Evolutionary conservation across 2,797 vertebrate species (phyloP).

Genomic region (Phataginus tricuspis): DNA sequence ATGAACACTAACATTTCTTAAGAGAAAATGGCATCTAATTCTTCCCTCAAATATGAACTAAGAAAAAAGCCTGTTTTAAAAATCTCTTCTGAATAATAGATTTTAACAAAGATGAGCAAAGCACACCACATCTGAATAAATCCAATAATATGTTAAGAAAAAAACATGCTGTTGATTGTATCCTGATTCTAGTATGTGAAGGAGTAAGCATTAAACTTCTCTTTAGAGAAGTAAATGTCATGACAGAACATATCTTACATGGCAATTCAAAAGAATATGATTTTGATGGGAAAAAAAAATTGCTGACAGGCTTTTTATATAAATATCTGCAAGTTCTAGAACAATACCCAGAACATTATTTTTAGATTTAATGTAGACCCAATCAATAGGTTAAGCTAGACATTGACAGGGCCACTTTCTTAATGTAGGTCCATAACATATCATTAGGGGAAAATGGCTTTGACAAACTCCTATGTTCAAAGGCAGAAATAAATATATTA

Average conservation of each 20-base stretch:
- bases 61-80: background rate
- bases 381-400: background rate
- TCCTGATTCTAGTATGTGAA: background rate
- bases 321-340: background rate
- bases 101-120: background rate
- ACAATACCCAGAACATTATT: background rate
- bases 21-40: background rate
- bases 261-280: background rate
- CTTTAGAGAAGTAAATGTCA: background rate
- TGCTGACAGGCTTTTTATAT: background rate
- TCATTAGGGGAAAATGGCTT: background rate
- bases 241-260: background rate
- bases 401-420: background rate
- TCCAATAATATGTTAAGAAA: background rate
- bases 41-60: background rate
- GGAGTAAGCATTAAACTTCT: background rate
- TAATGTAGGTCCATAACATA: background rate
- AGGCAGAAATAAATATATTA: constrained; percentile 48
- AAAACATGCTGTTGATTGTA: background rate
- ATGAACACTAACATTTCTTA: background rate
- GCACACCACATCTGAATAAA: background rate
- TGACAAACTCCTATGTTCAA: constrained; percentile 22
- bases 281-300: background rate
- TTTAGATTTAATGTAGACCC: background rate
- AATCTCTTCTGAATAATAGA: background rate